A percentile compares a stretch with the other conserved stretches of the same genome.
Evolutionary conservation across 2,113 vertebrate species (phyloP).

Genomic region (Heterotis niloticus): DNA sequence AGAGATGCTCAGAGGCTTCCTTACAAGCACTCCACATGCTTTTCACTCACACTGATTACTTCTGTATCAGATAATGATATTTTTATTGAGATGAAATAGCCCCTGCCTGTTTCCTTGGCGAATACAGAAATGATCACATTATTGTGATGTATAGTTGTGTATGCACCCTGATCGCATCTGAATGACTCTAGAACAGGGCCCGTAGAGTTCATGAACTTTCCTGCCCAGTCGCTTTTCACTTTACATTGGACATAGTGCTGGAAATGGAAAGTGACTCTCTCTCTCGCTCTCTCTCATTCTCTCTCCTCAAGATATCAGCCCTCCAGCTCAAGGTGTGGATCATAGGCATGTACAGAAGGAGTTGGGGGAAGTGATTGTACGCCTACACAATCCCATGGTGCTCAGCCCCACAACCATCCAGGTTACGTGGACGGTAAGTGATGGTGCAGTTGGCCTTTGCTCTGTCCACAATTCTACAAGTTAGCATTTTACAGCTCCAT

Average conservation of each 20-base stretch:
- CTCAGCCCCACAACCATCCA: slow-evolving; percentile 88
- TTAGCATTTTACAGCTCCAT: neutral
- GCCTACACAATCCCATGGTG: slow-evolving; percentile 87
- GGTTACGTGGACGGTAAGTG: slow-evolving; percentile 93
- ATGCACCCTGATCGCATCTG: neutral
- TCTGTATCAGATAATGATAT: slow-evolving; percentile 9
- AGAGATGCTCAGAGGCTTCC: neutral
- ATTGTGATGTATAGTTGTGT: slow-evolving; percentile 17
- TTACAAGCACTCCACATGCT: neutral
- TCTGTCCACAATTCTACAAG: neutral
- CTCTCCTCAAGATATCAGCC: slow-evolving; percentile 82
- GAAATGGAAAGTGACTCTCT: slow-evolving; percentile 22
- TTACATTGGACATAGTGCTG: slow-evolving; percentile 18
- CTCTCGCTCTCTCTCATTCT: neutral
- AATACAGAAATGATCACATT: slow-evolving; percentile 19
- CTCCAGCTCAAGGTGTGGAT: slow-evolving; percentile 94
- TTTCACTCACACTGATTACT: slow-evolving; percentile 10
- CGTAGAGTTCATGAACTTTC: neutral
- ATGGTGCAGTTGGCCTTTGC: slow-evolving; percentile 1
- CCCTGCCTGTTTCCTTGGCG: slow-evolving; percentile 1
- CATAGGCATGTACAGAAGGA: slow-evolving; percentile 98
- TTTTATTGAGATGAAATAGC: slow-evolving; percentile 19
- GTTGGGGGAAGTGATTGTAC: slow-evolving; percentile 88
- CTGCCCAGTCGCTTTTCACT: neutral
- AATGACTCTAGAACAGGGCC: neutral